Conservation (phyloP, 2,113 vertebrate genomes). For the Hipposideros armiger region DNA sequence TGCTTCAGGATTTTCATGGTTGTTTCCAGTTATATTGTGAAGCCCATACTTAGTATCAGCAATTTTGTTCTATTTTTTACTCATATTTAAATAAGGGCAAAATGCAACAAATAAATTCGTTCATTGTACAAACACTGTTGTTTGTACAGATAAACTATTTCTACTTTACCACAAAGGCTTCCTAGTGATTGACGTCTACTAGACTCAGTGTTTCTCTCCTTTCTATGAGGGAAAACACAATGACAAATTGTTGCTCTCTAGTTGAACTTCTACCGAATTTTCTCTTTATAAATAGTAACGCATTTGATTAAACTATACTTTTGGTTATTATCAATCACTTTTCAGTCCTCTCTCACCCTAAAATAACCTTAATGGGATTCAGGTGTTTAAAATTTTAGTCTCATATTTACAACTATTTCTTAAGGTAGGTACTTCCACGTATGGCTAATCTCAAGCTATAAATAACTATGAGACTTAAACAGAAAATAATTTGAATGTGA, state of each 20-base stretch:
- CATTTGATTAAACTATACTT: background rate
- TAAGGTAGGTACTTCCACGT: background rate
- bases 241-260: background rate
- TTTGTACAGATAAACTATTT: background rate
- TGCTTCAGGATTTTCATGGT: background rate
- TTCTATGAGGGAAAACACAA: background rate
- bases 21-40: background rate
- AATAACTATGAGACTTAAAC: background rate
- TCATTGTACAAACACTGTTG: background rate
- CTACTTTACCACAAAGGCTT: background rate
- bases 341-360: background rate
- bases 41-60: background rate
- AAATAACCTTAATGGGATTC: background rate
- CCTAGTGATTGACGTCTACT: background rate
- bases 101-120: background rate
- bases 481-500: background rate
- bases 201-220: background rate
- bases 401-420: slow-evolving; percentile 9
- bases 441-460: background rate
- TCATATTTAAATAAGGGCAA: slow-evolving; percentile 26
- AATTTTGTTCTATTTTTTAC: background rate
- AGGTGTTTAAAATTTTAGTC: background rate
- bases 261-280: background rate
- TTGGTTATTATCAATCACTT: background rate
- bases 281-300: slow-evolving; percentile 17